These are phyloP conservation scores for Scophthalmus maximus DNA, from an alignment of 2,113 vertebrate genomes.

Conservation along the genomic window DNA sequence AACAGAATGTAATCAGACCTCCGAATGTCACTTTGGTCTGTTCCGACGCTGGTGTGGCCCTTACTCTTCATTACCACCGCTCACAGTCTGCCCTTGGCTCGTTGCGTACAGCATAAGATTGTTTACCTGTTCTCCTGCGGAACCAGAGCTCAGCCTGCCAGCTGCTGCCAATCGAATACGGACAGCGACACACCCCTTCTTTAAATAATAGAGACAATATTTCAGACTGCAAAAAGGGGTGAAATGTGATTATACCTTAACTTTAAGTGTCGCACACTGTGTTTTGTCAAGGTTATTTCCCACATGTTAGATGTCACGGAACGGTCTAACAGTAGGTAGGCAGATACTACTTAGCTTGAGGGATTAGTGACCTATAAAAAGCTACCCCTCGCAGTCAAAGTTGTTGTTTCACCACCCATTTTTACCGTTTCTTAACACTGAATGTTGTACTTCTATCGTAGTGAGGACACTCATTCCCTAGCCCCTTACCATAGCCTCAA, in stretches of 20 bases:
- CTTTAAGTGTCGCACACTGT: neutral
- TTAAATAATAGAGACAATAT: neutral
- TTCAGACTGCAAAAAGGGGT: neutral
- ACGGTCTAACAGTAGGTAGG: constrained; percentile 13
- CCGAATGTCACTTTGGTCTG: constrained; percentile 4
- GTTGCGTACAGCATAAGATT: neutral
- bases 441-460: too few species aligned
- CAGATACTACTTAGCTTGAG: constrained; percentile 17
- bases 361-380: constrained; percentile 33
- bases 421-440: too few species aligned
- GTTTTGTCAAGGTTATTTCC: constrained; percentile 23
- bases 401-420: too few species aligned
- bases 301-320: constrained; percentile 25
- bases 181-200: neutral
- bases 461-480: neutral
- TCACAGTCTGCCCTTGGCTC: neutral
- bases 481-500: too few species aligned
- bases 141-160: constrained; percentile 6
- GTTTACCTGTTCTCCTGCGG: neutral
- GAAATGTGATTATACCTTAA: neutral
- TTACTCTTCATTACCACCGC: constrained; percentile 16
- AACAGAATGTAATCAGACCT: neutral
- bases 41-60: constrained; percentile 5
- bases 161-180: constrained; percentile 18
- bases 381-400: too few species aligned